Evolutionary conservation across 2,113 vertebrate genomes (phyloP).

Genomic region (Gavialis gangeticus): DNA sequence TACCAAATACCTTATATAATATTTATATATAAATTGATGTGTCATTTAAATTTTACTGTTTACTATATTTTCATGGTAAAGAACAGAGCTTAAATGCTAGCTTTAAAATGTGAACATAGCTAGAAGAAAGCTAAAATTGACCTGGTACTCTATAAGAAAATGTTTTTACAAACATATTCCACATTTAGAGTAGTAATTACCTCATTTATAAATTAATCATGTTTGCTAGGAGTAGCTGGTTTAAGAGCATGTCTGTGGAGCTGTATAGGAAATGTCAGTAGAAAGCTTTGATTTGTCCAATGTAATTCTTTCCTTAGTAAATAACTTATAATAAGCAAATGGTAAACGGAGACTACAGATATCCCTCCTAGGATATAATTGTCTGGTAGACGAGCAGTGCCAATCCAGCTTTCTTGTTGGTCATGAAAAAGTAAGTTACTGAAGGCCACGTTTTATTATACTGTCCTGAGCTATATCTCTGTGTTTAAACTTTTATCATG

Average conservation of each 20-base stretch:
- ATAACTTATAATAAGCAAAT: slow-evolving; percentile 27
- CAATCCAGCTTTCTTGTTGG: slow-evolving; percentile 3
- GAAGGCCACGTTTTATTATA: background rate
- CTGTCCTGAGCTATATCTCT: background rate
- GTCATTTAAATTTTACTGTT: slow-evolving; percentile 30
- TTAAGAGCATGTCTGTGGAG: slow-evolving; percentile 48
- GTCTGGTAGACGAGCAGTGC: background rate
- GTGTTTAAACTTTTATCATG: slow-evolving; percentile 6
- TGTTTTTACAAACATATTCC: slow-evolving; percentile 68
- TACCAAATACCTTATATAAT: background rate
- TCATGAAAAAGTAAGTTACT: background rate
- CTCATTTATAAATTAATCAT: slow-evolving; percentile 30
- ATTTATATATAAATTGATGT: background rate
- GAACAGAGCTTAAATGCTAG: slow-evolving; percentile 22
- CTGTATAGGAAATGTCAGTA: slow-evolving; percentile 21
- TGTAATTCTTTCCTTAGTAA: slow-evolving; percentile 37
- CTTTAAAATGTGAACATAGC: slow-evolving; percentile 29
- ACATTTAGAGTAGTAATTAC: slow-evolving; percentile 56
- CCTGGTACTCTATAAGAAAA: slow-evolving; percentile 51
- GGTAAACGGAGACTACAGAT: slow-evolving; percentile 26
- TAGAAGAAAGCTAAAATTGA: slow-evolving; percentile 57
- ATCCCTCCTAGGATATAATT: background rate
- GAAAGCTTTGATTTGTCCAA: background rate
- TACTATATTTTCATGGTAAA: slow-evolving; percentile 26
- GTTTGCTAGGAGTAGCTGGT: slow-evolving; percentile 58